Conservation (phyloP, 2,888 invertebrate genomes). For the Watsonalla cultraria region DNA sequence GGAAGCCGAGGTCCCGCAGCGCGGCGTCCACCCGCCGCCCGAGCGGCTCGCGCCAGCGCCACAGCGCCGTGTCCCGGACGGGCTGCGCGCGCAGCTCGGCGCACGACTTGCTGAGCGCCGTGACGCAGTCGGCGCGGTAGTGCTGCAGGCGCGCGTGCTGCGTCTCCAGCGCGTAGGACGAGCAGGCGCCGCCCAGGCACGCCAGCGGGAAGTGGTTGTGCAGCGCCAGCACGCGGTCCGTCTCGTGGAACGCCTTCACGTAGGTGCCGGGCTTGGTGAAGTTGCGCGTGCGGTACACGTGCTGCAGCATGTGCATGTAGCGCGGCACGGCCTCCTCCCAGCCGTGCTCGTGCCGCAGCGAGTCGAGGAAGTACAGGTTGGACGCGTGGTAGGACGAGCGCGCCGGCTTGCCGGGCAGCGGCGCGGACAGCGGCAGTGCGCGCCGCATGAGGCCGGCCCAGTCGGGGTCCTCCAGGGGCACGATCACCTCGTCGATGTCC, state of each 20-base stretch:
- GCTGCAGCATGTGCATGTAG: slow-evolving; percentile 96
- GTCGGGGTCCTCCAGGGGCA: slow-evolving; percentile 86
- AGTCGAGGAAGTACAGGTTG: slow-evolving; percentile 95
- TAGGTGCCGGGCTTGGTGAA: slow-evolving; percentile 96
- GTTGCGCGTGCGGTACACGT: slow-evolving; percentile 92
- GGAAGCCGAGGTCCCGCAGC: slow-evolving; percentile 85
- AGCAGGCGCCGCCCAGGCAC: slow-evolving; percentile 90
- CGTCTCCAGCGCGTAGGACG: slow-evolving; percentile 90
- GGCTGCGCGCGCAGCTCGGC: slow-evolving; percentile 89
- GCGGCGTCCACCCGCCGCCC: slow-evolving; percentile 84
- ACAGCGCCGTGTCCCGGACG: slow-evolving; percentile 90
- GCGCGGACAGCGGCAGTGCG: slow-evolving; percentile 81
- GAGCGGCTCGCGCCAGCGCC: slow-evolving; percentile 90
- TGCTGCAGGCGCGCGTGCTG: slow-evolving; percentile 93
- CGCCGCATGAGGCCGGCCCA: slow-evolving; percentile 90
- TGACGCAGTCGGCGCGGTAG: slow-evolving; percentile 95
- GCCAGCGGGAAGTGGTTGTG: slow-evolving; percentile 96
- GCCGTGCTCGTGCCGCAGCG: slow-evolving; percentile 88
- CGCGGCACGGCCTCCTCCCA: slow-evolving; percentile 88
- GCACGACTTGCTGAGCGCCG: slow-evolving; percentile 90
- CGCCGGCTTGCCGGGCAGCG: slow-evolving; percentile 65
- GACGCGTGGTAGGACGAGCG: slow-evolving; percentile 92
- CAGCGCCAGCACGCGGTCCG: slow-evolving; percentile 90
- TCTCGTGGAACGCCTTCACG: slow-evolving; percentile 96
- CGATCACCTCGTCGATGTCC: slow-evolving; percentile 96